Percentiles rank a stretch among this genome's conserved stretches.
Evolutionary conservation across 2,797 vertebrate genomes (phyloP).

Genomic region (Ammospiza maritima): DNA sequence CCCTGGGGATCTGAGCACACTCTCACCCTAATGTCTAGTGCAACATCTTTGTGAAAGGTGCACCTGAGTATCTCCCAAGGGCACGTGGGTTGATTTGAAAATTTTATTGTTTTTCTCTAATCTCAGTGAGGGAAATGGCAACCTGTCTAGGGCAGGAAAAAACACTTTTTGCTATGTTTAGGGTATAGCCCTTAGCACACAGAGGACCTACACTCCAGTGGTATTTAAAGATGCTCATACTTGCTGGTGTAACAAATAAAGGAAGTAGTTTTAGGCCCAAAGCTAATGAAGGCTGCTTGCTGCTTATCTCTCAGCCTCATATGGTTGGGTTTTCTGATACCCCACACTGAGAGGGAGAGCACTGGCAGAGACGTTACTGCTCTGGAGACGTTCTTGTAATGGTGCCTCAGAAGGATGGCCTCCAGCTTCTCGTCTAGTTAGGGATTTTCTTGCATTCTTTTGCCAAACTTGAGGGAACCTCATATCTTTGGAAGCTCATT

Average conservation of each 20-base stretch:
- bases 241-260: background rate
- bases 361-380: background rate
- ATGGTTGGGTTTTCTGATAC: background rate
- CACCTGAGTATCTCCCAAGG: background rate
- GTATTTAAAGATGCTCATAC: background rate
- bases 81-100: fast-evolving
- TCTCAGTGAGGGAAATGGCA: background rate
- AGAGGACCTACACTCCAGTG: background rate
- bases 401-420: background rate
- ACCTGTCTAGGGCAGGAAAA: background rate
- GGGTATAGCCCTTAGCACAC: background rate
- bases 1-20: background rate
- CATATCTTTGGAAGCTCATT: background rate
- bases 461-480: background rate
- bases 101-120: background rate
- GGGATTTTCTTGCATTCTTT: background rate
- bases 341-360: background rate
- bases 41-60: background rate
- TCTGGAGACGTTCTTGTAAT: background rate
- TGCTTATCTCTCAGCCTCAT: background rate
- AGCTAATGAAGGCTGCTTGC: background rate
- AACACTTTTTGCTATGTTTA: background rate
- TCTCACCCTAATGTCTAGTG: background rate
- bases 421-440: background rate
- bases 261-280: background rate